These are phyloP conservation scores for Rhynchopsitta pachyrhyncha DNA, from an alignment of 2,113 vertebrate species.

Conservation along the genomic window DNA sequence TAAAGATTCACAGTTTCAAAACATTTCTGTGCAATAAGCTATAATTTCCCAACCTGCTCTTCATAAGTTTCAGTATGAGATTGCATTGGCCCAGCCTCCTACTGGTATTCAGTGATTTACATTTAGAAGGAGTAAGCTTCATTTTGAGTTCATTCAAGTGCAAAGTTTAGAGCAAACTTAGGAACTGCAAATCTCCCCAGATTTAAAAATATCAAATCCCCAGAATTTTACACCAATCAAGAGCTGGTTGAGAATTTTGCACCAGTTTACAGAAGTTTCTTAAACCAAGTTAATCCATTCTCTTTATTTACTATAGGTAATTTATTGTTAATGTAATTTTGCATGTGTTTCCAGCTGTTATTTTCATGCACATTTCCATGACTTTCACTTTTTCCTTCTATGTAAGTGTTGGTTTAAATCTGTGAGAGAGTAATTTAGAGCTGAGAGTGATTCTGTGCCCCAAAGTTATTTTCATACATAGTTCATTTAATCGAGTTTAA, in stretches of 20 bases:
- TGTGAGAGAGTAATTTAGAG: background rate
- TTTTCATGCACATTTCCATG: background rate
- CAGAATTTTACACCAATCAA: background rate
- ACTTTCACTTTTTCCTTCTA: background rate
- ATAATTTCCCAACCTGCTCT: background rate
- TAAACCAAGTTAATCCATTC: background rate
- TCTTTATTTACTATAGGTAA: background rate
- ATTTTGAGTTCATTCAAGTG: background rate
- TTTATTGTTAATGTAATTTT: background rate
- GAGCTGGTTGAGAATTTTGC: background rate
- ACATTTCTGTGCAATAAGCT: background rate
- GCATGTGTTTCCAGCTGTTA: background rate
- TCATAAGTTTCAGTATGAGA: background rate
- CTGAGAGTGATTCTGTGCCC: background rate
- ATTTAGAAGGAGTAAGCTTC: background rate
- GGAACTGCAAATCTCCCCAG: background rate
- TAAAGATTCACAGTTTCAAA: background rate
- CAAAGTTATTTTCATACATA: slow-evolving; percentile 40
- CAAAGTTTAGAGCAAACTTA: background rate
- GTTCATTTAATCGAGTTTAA: background rate
- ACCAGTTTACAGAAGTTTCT: background rate
- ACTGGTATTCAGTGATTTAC: background rate
- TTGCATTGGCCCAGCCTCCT: background rate
- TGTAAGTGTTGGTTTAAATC: background rate
- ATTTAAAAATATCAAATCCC: background rate